Percentiles rank a stretch among this genome's conserved stretches.
phyloP scores from a whole-genome alignment of 2,797 vertebrate species.

The Leuciscus waleckii region DNA sequence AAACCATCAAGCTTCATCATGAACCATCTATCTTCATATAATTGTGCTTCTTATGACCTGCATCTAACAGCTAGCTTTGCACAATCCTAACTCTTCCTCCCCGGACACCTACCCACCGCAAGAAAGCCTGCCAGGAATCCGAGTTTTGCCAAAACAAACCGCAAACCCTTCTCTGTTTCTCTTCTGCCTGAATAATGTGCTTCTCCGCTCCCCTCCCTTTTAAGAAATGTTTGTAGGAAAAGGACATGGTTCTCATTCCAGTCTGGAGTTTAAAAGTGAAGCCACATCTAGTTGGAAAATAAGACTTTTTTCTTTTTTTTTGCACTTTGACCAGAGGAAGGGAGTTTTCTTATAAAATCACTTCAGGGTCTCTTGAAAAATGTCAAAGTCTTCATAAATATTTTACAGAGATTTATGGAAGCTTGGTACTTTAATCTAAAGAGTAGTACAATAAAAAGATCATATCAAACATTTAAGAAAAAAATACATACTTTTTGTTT shows the following conservation, averaged over 20 bases:
- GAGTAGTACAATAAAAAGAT: neutral
- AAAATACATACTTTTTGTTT: neutral
- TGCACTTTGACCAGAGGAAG: conserved; percentile 23
- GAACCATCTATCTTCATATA: conserved; percentile 24
- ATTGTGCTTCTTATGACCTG: conserved; percentile 35
- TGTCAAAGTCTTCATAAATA: neutral
- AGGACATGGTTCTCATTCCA: conserved; percentile 46
- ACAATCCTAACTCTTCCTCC: conserved; percentile 46
- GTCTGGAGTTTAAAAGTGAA: conserved; percentile 43
- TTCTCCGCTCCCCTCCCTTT: conserved; percentile 50
- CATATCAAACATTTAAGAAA: neutral
- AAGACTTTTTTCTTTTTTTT: conserved; percentile 46
- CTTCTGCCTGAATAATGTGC: conserved; percentile 54
- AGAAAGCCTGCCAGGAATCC: conserved; percentile 58
- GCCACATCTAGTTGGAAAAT: conserved; percentile 58
- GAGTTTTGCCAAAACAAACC: conserved; percentile 58
- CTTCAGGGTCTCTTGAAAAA: conserved; percentile 3
- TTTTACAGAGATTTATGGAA: neutral
- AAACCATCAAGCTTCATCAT: neutral
- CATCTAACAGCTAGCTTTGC: conserved; percentile 41
- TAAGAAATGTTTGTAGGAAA: conserved; percentile 48
- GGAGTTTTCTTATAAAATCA: conserved; percentile 13
- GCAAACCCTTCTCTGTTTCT: conserved; percentile 48
- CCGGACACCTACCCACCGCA: conserved; percentile 53
- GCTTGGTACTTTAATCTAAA: neutral